phyloP scores from a whole-genome alignment of 2,888 invertebrate genomes.

The Eupithecia abbreviata region DNA sequence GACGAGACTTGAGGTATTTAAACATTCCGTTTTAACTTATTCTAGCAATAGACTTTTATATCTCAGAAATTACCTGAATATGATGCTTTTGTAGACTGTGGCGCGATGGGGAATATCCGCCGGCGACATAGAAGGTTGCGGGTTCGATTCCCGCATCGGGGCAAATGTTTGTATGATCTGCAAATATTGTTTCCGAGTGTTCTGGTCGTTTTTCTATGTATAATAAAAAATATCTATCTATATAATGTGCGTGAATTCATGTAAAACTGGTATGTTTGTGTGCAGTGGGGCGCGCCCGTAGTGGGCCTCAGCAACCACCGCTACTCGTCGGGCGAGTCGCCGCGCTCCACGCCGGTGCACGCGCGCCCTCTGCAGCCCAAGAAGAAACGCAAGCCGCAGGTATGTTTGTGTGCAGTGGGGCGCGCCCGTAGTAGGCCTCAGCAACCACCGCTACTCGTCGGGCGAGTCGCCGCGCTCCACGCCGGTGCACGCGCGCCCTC shows the following conservation, averaged over 20 bases:
- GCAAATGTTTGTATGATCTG: too few species aligned
- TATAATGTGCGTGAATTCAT: neutral
- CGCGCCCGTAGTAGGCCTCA: conserved; percentile 38
- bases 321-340: conserved; percentile 60
- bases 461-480: conserved; percentile 76
- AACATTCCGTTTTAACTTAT: neutral
- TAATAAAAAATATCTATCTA: too few species aligned
- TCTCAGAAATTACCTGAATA: too few species aligned
- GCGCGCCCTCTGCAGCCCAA: conserved; percentile 65
- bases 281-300: conserved; percentile 38
- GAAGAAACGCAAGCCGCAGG: conserved; percentile 77
- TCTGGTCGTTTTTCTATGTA: too few species aligned
- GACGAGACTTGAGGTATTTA: conserved; percentile 65
- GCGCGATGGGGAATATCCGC: too few species aligned
- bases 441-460: conserved; percentile 49
- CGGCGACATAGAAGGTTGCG: too few species aligned
- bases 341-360: conserved; percentile 83
- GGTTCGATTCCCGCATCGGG: too few species aligned
- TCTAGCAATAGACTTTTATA: too few species aligned
- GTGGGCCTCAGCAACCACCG: conserved; percentile 33
- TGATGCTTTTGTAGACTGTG: too few species aligned
- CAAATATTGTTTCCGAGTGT: too few species aligned
- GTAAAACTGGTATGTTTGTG: neutral
- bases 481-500: conserved; percentile 79
- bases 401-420: conserved; percentile 21